These are phyloP conservation scores for Ophraella communa DNA, from an alignment of 2,888 invertebrate species.

Conservation along the genomic window DNA sequence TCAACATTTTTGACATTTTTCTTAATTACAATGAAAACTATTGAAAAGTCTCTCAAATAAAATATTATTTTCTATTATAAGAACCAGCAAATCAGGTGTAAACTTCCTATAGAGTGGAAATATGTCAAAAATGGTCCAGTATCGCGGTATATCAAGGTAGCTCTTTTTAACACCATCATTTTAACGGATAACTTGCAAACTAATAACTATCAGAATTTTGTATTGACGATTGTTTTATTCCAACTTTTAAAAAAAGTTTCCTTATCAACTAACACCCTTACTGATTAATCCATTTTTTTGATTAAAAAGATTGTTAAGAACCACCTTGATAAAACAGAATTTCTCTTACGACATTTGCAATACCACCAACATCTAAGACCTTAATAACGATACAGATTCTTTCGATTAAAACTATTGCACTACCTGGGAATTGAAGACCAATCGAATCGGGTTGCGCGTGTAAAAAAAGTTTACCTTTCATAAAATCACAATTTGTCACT, in stretches of 20 bases:
- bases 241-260: too few relatives aligned
- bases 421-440: slow-evolving; percentile 29
- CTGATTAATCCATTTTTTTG: too few relatives aligned
- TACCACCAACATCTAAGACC: slow-evolving; percentile 20
- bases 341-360: slow-evolving; percentile 10
- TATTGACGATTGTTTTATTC: too few relatives aligned
- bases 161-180: too few relatives aligned
- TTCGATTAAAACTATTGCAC: slow-evolving; percentile 40
- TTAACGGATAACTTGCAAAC: not conserved
- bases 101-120: not conserved
- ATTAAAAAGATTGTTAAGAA: not conserved
- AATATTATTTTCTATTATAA: too few relatives aligned
- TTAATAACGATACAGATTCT: slow-evolving; percentile 31
- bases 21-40: too few relatives aligned
- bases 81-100: too few relatives aligned
- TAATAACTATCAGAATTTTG: too few relatives aligned
- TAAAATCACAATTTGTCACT: not conserved
- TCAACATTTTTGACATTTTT: too few relatives aligned
- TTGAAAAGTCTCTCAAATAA: too few relatives aligned
- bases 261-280: too few relatives aligned
- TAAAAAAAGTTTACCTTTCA: not conserved
- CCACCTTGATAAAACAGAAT: not conserved
- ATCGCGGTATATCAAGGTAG: not conserved
- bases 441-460: slow-evolving; percentile 6
- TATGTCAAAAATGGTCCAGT: not conserved